These are phyloP conservation scores for Notolabrus celidotus DNA, from an alignment of 2,797 vertebrate genomes.

Conservation along the genomic window DNA sequence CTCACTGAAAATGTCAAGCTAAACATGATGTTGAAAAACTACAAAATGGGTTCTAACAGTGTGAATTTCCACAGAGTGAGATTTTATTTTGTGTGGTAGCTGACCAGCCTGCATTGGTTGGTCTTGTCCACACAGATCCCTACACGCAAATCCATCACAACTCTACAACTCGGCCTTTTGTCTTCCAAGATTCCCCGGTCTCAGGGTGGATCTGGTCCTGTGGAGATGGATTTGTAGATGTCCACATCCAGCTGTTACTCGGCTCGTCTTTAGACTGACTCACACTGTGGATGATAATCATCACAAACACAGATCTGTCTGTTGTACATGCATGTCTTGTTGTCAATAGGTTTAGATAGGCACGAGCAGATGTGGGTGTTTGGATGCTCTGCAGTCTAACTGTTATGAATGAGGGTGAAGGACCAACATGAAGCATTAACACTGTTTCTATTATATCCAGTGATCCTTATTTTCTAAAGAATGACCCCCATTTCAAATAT, in stretches of 20 bases:
- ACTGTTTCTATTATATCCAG: too few relatives aligned
- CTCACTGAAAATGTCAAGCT: too few relatives aligned
- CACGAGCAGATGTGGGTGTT: conserved; percentile 23
- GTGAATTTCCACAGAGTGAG: too few relatives aligned
- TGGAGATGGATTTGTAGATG: conserved; percentile 34
- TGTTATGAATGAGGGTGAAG: too few relatives aligned
- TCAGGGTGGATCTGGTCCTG: conserved; percentile 29
- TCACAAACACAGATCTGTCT: conserved; percentile 1
- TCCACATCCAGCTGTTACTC: conserved; percentile 32
- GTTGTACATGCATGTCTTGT: not conserved
- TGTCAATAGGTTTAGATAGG: not conserved
- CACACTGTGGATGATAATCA: not conserved
- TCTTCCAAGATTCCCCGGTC: conserved; percentile 29
- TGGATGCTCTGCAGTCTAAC: not conserved
- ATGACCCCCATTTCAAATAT: too few relatives aligned
- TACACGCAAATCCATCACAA: conserved; percentile 6
- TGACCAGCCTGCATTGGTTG: too few relatives aligned
- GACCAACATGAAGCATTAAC: too few relatives aligned
- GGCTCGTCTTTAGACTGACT: conserved; percentile 4
- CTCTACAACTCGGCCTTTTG: conserved; percentile 11
- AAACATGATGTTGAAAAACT: too few relatives aligned
- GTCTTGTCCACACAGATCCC: conserved; percentile 24
- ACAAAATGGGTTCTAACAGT: too few relatives aligned
- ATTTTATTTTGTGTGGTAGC: too few relatives aligned
- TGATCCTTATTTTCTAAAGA: too few relatives aligned